A percentile compares a stretch with the other conserved stretches of the same genome.
Conservation (phyloP, 2,113 vertebrate genomes). For the Malaclemys terrapin region DNA sequence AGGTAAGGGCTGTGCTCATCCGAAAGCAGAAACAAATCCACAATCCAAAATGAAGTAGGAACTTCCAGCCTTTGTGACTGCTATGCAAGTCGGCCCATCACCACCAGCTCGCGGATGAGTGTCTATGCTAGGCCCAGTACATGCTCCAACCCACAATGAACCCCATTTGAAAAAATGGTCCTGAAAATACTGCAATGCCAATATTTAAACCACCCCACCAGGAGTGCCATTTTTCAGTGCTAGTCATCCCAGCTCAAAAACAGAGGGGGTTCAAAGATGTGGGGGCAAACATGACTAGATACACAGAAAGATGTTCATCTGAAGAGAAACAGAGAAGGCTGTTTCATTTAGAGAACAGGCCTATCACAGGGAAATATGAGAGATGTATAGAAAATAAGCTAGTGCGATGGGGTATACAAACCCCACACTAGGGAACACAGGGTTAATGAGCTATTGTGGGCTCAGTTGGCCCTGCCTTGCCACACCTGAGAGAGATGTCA, state of each 20-base stretch:
- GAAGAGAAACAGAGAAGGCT: neutral
- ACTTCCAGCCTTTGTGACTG: neutral
- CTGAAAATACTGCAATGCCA: neutral
- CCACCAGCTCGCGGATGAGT: neutral
- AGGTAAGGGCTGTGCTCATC: neutral
- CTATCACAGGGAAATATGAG: neutral
- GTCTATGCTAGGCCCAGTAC: neutral
- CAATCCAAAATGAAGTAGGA: neutral
- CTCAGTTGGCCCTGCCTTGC: neutral
- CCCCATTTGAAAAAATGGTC: neutral
- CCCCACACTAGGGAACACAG: neutral
- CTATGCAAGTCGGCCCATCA: neutral
- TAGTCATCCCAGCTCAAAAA: neutral
- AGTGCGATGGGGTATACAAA: neutral
- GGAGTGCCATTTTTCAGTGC: neutral
- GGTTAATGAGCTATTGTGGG: neutral
- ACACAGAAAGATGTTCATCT: neutral
- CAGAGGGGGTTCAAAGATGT: neutral
- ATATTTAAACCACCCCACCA: neutral
- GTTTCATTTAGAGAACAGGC: neutral
- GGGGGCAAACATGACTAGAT: neutral
- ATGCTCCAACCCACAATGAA: neutral
- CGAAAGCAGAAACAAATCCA: conserved; percentile 7
- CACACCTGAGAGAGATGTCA: neutral
- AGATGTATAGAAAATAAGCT: neutral